These are phyloP conservation scores for Lobophora halterata DNA, from an alignment of 2,888 invertebrate genomes.

Conservation along the genomic window DNA sequence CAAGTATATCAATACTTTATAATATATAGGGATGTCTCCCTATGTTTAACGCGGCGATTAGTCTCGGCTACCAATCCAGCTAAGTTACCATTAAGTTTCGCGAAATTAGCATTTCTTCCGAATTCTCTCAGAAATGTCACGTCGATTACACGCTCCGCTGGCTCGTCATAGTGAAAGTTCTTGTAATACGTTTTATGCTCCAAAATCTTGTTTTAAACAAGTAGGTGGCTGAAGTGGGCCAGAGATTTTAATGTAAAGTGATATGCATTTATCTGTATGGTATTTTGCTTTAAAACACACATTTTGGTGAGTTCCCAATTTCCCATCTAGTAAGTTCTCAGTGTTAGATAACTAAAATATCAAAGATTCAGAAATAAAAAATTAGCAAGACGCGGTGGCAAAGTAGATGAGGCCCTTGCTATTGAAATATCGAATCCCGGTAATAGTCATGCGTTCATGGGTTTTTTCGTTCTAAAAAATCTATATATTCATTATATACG, in stretches of 20 bases:
- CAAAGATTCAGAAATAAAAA: too few relatives aligned
- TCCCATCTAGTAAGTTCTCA: too few relatives aligned
- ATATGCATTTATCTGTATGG: conserved; percentile 3
- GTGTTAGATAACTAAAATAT: too few relatives aligned
- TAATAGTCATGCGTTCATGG: too few relatives aligned
- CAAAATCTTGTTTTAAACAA: conserved; percentile 26
- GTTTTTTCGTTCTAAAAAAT: too few relatives aligned
- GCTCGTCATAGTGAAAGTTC: conserved; percentile 46
- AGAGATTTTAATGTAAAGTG: conserved; percentile 13
- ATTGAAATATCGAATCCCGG: too few relatives aligned
- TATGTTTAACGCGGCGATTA: conserved; percentile 20
- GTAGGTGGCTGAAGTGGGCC: conserved; percentile 22
- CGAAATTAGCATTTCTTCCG: conserved; percentile 43
- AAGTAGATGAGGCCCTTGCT: too few relatives aligned
- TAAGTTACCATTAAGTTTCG: conserved; percentile 28
- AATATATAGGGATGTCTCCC: too few relatives aligned
- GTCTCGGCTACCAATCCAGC: conserved; percentile 29
- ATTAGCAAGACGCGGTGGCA: too few relatives aligned
- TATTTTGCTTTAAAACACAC: neutral
- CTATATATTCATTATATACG: too few relatives aligned
- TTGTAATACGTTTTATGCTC: conserved; percentile 36
- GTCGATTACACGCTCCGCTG: conserved; percentile 49
- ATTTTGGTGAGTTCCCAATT: too few relatives aligned
- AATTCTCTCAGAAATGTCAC: conserved; percentile 54
- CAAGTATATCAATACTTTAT: too few relatives aligned